Percentiles rank a stretch among this genome's conserved stretches.
Conservation (phyloP, 2,113 vertebrate genomes). For the Trichechus manatus region DNA sequence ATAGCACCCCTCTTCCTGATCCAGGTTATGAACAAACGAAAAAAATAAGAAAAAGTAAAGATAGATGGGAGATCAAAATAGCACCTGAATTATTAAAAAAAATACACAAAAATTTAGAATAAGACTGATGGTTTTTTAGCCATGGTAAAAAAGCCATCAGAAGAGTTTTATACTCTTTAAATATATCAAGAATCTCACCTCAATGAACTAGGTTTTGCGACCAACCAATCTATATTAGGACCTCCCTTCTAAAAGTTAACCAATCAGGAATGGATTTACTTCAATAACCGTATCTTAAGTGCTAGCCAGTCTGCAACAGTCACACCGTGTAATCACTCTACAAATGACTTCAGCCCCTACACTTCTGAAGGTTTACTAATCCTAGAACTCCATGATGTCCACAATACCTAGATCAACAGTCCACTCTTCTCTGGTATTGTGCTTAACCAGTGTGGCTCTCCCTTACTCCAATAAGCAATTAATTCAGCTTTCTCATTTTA, state of each 20-base stretch:
- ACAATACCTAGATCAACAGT: not conserved
- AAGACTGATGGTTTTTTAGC: not conserved
- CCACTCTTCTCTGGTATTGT: not conserved
- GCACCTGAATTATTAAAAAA: not conserved
- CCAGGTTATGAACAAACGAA: not conserved
- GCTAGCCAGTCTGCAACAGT: not conserved
- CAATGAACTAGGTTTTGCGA: not conserved
- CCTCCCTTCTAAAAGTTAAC: not conserved
- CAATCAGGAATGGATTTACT: not conserved
- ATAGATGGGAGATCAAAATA: not conserved
- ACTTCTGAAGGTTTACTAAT: not conserved
- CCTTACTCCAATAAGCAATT: not conserved
- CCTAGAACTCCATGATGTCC: not conserved
- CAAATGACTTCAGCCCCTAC: not conserved
- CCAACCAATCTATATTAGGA: not conserved
- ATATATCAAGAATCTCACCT: not conserved
- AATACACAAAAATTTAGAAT: not conserved
- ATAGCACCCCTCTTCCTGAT: not conserved
- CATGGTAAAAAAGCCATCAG: not conserved
- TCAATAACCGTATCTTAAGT: not conserved
- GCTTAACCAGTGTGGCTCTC: not conserved
- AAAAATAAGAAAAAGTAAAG: not conserved
- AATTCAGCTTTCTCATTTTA: not conserved
- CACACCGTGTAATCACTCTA: not conserved
- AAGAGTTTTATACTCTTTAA: not conserved